Evolutionary conservation across 2,888 invertebrate genomes (phyloP), one percentile per base, ranked within the genome.

Genomic region (Callinectes sapidus): DNA sequence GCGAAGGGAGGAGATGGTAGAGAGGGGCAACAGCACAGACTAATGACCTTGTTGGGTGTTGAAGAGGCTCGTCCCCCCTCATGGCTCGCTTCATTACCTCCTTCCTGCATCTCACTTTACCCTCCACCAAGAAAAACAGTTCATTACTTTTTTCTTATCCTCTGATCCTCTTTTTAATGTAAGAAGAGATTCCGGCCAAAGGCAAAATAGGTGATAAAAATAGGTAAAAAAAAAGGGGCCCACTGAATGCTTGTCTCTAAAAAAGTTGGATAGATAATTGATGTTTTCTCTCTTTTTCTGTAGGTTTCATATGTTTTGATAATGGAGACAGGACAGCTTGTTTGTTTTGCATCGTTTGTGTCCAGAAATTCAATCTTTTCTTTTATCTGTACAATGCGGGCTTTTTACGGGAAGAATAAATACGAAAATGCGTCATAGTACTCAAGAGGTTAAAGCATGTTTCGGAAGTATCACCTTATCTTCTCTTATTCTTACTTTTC

Each of bases 31-130:
- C 81, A 81, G 2, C 81, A 35, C 81, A 81, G 81, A 81, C 81
- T 81, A 81, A 81, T 81, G 81, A 81, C 81, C 81, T 81, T 35
- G 35, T 35, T 16, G 81, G 81, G 14, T 28, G 81, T 2, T 35
- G 81, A 81, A 18, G 81, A 81, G 81, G 81, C 81, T 81, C 32
- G 35, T 81, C 81, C 16, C 81, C 16, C 81, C 81, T 18, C 81
- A 81, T 35, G 81, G 32, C 32, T 10, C 14, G 32, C 81, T 81
- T 10, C 28, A 81, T 81, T 16, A 81, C 81, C 81, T 81, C 81
- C 32, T 81, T 81, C 35, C 71, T 10, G n/a, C 32, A 35, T 35
- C 35, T 35, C 32, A 81, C 28, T 14, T 81, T 81, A 8, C 77
- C 23, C 81, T 32, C 35, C 81, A 35, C 14, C 16, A 35, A 81